Conservation (phyloP, 2,888 invertebrate genomes). For the Leptopterna dolabrata region DNA sequence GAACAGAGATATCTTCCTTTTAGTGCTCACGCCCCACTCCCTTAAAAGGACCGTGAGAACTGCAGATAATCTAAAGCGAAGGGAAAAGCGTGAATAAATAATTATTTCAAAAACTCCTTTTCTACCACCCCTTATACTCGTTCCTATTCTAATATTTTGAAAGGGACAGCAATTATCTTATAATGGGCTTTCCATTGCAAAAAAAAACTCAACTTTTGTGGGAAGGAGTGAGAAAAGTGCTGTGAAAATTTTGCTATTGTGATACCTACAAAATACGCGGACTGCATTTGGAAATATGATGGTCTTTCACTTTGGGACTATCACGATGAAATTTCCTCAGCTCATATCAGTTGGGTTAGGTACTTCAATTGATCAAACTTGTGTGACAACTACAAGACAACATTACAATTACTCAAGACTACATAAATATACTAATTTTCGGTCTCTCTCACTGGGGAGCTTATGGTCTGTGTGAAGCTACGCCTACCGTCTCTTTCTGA, state of each 20-base stretch:
- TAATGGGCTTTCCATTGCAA: slow-evolving; percentile 27
- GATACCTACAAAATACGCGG: background rate
- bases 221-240: background rate
- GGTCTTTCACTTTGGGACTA: too few relatives aligned
- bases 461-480: too few relatives aligned
- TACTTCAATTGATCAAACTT: too few relatives aligned
- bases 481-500: too few relatives aligned
- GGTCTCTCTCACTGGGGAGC: too few relatives aligned
- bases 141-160: background rate
- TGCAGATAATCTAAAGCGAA: slow-evolving; percentile 39
- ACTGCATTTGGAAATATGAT: too few relatives aligned
- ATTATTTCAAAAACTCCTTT: slow-evolving; percentile 29
- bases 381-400: too few relatives aligned
- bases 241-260: background rate
- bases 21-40: background rate
- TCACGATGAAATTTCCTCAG: too few relatives aligned
- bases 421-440: too few relatives aligned
- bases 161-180: slow-evolving; percentile 35
- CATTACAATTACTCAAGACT: too few relatives aligned
- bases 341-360: too few relatives aligned
- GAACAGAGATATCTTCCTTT: background rate
- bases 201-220: background rate
- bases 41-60: slow-evolving; percentile 23
- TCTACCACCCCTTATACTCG: background rate
- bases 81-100: slow-evolving; percentile 43